phyloP scores from a whole-genome alignment of 2,113 vertebrate species.

The Pelecanus crispus region DNA sequence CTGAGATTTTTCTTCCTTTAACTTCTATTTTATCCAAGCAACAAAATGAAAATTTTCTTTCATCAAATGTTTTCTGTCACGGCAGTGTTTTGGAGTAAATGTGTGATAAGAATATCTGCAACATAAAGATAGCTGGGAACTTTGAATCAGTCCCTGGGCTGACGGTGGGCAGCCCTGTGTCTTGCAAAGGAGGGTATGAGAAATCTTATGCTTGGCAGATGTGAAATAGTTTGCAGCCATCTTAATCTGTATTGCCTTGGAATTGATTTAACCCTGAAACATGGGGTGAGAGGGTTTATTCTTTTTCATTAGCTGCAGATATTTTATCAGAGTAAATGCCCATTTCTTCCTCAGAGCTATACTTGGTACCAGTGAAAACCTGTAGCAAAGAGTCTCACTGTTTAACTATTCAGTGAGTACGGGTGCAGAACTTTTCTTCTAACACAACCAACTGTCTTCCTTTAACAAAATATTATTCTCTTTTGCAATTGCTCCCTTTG shows the following conservation, averaged over 20 bases:
- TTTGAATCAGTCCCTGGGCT: not conserved
- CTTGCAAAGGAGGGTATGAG: not conserved
- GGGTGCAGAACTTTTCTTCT: not conserved
- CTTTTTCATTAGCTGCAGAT: not conserved
- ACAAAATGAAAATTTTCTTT: not conserved
- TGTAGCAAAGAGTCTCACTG: not conserved
- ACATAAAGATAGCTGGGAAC: not conserved
- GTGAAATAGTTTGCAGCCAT: not conserved
- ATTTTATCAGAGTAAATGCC: not conserved
- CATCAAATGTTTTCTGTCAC: not conserved
- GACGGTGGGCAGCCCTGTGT: not conserved
- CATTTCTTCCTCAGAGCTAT: not conserved
- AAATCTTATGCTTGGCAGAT: not conserved
- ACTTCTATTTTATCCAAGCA: not conserved
- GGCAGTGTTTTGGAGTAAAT: not conserved
- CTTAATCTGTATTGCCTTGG: not conserved
- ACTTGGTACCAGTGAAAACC: not conserved
- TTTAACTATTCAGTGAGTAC: not conserved
- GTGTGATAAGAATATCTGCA: constrained; percentile 34
- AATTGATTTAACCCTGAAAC: not conserved
- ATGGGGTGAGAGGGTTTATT: not conserved
- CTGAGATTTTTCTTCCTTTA: not conserved
- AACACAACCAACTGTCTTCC: not conserved
- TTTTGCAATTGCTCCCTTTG: not conserved
- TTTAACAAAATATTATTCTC: not conserved